Base-by-base conservation (phyloP, 2,888 invertebrate species). In the Drosophila pegasa region DNA sequence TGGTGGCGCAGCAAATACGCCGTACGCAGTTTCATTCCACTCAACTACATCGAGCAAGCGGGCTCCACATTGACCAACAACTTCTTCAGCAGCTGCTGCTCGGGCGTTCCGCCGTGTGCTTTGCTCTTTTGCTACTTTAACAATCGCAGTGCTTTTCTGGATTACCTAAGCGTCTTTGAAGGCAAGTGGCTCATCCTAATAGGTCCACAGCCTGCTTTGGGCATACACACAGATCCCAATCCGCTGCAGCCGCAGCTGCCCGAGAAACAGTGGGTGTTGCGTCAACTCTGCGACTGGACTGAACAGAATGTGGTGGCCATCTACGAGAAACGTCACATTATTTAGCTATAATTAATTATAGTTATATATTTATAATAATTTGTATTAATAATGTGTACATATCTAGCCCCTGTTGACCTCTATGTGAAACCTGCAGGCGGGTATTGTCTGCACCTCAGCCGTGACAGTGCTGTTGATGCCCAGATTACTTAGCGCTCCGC, bases 391-490 rank as follows among this genome's bases (percentile, higher is more conserved):
- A 45, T 31, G 48, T 43, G 7, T 3, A 8, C n/a, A 68, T 64
- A 14, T 22, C 60, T 93, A 95, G 71, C 93, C 93, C 91, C 96
- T 94, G 92, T 96, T 96, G 31, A 97, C 97, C 93, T 97, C 96
- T 89, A 97, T 97, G 90, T 97, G 97, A 92, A 98, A 98, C 93
- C 97, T 97, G 92, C 97, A 97, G 6, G 96, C 96, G 25, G 99
- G 98, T 95, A 99, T 96, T 50, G 95, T 94, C 87, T 97, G 96
- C 14, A 98, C 96, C 93, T 99, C 98, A 5, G 98, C 98, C 16
- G 98, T 99, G 1, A 99, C 99, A 57, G 98, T 95, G 91, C 98
- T 97, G 87, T 96, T 96, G 72, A 98, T 96, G 65, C 98, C 98
- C 70, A 99, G 94, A 93, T 99, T 99, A 18, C 98, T 97, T 71